Conservation (phyloP, 2,113 vertebrate species). For the Petrocephalus microphthalmus region DNA sequence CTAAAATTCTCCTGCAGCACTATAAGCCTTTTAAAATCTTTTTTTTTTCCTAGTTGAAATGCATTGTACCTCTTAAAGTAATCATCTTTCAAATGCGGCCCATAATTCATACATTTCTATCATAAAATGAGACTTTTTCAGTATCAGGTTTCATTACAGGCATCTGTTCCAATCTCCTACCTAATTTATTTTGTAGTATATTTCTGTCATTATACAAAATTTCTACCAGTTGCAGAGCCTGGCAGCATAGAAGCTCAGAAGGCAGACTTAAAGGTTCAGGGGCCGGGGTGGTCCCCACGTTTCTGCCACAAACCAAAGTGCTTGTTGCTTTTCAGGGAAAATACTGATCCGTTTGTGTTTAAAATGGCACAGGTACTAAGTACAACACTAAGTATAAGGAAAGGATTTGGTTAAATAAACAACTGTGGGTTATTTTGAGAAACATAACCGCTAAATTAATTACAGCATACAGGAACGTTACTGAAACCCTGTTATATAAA, state of each 20-base stretch:
- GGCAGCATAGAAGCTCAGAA: neutral
- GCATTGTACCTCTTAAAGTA: neutral
- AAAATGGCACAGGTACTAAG: neutral
- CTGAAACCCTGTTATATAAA: neutral
- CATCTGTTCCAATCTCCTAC: neutral
- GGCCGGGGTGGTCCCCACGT: neutral
- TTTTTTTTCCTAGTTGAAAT: conserved; percentile 3
- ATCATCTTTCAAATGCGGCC: neutral
- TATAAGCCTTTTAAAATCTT: neutral
- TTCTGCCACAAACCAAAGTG: neutral
- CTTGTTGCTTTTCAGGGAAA: neutral
- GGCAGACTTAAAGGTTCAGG: neutral
- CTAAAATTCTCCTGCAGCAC: neutral
- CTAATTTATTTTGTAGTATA: neutral
- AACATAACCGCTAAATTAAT: neutral
- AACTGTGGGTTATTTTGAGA: neutral
- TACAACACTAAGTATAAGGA: neutral
- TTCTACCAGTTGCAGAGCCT: neutral
- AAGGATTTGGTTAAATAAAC: neutral
- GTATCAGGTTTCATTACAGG: neutral
- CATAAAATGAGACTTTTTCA: conserved; percentile 6
- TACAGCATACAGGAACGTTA: neutral
- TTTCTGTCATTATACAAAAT: neutral
- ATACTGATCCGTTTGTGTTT: neutral
- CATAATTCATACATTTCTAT: neutral